Evolutionary conservation across 1,140 invertebrate genomes (phyloP).

Genomic region (Heliconius hermathena): DNA sequence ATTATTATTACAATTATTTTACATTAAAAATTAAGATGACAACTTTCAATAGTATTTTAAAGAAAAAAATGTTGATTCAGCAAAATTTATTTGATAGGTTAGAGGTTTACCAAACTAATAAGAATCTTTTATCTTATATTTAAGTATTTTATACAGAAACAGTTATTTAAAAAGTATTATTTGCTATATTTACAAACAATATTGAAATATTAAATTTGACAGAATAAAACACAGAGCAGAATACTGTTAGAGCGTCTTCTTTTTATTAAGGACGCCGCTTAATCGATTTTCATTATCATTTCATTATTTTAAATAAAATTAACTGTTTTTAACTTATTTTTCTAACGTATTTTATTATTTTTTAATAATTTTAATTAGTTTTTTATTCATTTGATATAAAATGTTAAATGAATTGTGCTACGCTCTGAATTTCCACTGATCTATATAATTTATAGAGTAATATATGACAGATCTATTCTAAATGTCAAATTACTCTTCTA

Average conservation of each 20-base stretch:
- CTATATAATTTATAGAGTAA: slow-evolving; percentile 21
- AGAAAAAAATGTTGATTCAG: background rate
- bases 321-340: background rate
- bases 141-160: background rate
- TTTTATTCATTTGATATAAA: background rate
- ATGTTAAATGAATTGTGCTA: background rate
- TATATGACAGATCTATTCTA: slow-evolving; percentile 10
- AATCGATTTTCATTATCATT: background rate
- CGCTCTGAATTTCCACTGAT: slow-evolving; percentile 20
- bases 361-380: background rate
- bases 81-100: background rate
- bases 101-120: background rate
- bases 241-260: slow-evolving; percentile 19
- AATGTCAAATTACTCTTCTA: background rate
- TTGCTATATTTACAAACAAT: slow-evolving; percentile 27
- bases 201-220: slow-evolving; percentile 20
- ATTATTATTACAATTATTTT: slow-evolving; percentile 27
- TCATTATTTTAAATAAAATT: background rate
- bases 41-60: background rate
- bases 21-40: no score
- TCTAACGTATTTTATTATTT: background rate
- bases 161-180: background rate
- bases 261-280: background rate
- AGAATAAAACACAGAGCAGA: slow-evolving; percentile 25
- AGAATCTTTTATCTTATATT: background rate